Evolutionary conservation across 2,797 vertebrate species (phyloP).

Genomic region (Sebastes matsubarae): DNA sequence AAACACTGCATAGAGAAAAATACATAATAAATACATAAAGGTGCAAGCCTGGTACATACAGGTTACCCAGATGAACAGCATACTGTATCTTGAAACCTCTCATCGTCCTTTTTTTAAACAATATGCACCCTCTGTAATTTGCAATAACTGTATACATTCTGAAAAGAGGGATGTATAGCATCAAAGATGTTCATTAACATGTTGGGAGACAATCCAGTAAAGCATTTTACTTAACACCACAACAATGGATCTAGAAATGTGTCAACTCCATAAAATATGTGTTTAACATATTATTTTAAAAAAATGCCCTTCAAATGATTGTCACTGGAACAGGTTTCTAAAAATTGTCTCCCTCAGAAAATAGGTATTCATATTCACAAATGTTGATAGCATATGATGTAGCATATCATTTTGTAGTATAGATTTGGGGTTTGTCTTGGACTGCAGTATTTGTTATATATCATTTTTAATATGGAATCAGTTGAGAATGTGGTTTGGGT

Average conservation of each 20-base stretch:
- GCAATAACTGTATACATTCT: no score
- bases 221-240: no score
- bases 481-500: not conserved
- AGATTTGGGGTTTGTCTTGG: not conserved
- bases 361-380: not conserved
- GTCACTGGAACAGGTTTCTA: no score
- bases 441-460: not conserved
- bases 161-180: not conserved
- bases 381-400: not conserved
- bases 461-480: not conserved
- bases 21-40: no score
- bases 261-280: no score
- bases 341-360: not conserved
- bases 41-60: no score
- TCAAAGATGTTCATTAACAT: not conserved
- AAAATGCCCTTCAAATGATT: not conserved
- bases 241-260: no score
- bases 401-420: not conserved
- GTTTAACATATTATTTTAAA: not conserved
- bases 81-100: no score
- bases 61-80: no score
- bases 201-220: not conserved
- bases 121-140: no score
- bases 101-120: no score
- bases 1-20: not conserved